Percentiles rank a stretch among this genome's conserved stretches.
phyloP scores from a whole-genome alignment of 2,888 invertebrate genomes.

The Furcula furcula region DNA sequence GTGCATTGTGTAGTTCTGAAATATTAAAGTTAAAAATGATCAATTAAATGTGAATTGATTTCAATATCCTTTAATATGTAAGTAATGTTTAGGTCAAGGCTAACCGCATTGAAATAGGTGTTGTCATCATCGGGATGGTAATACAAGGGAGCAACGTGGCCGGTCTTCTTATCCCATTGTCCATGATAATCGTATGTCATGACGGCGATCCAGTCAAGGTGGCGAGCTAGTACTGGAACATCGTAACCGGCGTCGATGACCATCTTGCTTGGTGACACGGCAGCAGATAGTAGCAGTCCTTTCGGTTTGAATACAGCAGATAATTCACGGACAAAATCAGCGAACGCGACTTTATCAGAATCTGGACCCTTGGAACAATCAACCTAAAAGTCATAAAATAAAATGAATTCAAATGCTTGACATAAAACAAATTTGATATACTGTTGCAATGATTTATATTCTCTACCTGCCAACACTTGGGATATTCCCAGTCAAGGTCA shows the following conservation, averaged over 20 bases:
- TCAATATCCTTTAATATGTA: too few species aligned
- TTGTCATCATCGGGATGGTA: constrained; percentile 91
- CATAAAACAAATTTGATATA: background rate
- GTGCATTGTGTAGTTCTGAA: constrained; percentile 91
- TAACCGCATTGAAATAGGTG: constrained; percentile 91
- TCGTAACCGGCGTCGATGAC: constrained; percentile 94
- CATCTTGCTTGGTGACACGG: constrained; percentile 93
- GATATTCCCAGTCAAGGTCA: constrained; percentile 98
- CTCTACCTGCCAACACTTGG: constrained; percentile 90
- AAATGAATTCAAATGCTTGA: background rate
- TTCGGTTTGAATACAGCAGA: constrained; percentile 84
- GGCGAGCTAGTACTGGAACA: constrained; percentile 86
- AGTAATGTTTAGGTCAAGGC: constrained; percentile 32
- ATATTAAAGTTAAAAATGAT: too few species aligned
- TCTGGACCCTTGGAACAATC: constrained; percentile 92
- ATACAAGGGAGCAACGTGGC: constrained; percentile 93
- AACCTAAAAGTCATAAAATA: constrained; percentile 74
- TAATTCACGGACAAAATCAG: constrained; percentile 87
- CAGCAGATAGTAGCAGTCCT: constrained; percentile 88
- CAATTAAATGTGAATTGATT: too few species aligned
- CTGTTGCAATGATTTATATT: background rate
- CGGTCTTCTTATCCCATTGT: constrained; percentile 95
- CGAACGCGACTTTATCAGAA: constrained; percentile 91
- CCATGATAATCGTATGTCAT: constrained; percentile 97
- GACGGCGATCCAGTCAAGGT: constrained; percentile 94